These are phyloP conservation scores for Tipula lateralis DNA, from an alignment of 2,888 invertebrate genomes.

Conservation along the genomic window DNA sequence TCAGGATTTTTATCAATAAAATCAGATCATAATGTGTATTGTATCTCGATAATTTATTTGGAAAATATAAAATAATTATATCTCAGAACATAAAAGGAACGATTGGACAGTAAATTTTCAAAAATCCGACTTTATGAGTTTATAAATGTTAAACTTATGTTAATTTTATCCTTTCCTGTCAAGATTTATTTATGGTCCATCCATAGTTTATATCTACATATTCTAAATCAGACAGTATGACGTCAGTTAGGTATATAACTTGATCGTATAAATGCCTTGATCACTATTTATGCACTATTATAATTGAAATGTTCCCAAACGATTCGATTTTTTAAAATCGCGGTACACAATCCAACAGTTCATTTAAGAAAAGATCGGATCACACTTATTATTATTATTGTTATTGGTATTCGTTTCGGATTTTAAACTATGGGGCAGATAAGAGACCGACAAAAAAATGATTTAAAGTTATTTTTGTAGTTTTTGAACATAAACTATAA, in stretches of 20 bases:
- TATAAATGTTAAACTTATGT: neutral
- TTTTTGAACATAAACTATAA: constrained; percentile 1
- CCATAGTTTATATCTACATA: neutral
- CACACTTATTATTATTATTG: neutral
- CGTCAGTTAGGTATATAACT: neutral
- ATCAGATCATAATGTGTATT: neutral
- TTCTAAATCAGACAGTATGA: neutral
- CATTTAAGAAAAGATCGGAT: neutral
- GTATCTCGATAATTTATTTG: neutral
- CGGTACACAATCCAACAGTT: neutral
- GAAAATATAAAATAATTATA: neutral
- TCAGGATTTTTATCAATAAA: neutral
- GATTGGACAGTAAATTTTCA: neutral
- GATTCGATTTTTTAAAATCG: too few relatives aligned
- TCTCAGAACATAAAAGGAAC: neutral
- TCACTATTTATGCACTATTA: neutral
- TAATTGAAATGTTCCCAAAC: neutral
- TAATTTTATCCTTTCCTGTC: constrained; percentile 1
- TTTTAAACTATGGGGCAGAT: neutral
- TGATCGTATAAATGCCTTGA: neutral
- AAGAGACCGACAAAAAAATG: constrained; percentile 9
- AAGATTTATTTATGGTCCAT: neutral
- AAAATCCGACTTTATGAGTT: constrained; percentile 9
- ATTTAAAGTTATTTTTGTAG: neutral
- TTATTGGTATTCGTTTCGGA: neutral